Evolutionary conservation across 2,797 vertebrate genomes (phyloP).

Genomic region (Eulemur albifrons): DNA sequence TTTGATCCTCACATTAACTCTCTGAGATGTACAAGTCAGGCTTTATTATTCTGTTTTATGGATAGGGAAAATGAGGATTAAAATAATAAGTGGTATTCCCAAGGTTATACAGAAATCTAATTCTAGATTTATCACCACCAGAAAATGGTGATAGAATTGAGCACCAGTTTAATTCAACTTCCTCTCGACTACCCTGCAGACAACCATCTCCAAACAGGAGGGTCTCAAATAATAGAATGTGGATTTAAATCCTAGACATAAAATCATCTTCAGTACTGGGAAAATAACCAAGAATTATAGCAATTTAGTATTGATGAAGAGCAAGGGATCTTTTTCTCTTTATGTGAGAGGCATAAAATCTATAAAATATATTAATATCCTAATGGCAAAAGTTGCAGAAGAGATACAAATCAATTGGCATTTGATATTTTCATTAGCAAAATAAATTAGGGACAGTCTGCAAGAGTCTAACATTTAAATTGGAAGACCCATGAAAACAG

Average conservation of each 20-base stretch:
- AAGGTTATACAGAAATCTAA: not conserved
- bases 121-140: too few species aligned
- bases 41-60: not conserved
- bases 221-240: not conserved
- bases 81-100: not conserved
- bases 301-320: not conserved
- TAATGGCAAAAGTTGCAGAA: not conserved
- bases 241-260: not conserved
- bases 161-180: not conserved
- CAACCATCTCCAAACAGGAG: not conserved
- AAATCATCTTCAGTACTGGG: not conserved
- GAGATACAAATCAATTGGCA: not conserved
- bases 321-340: not conserved
- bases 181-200: accelerated
- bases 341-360: not conserved
- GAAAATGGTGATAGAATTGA: not conserved
- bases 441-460: not conserved
- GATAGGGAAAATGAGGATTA: not conserved
- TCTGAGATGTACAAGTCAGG: not conserved
- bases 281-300: not conserved
- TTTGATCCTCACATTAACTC: not conserved
- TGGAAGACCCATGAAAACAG: constrained; percentile 20
- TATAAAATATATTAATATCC: not conserved
- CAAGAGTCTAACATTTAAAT: not conserved
- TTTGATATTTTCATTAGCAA: constrained; percentile 37